Evolutionary conservation across 2,113 vertebrate genomes (phyloP).

Genomic region (Noturus placidus): DNA sequence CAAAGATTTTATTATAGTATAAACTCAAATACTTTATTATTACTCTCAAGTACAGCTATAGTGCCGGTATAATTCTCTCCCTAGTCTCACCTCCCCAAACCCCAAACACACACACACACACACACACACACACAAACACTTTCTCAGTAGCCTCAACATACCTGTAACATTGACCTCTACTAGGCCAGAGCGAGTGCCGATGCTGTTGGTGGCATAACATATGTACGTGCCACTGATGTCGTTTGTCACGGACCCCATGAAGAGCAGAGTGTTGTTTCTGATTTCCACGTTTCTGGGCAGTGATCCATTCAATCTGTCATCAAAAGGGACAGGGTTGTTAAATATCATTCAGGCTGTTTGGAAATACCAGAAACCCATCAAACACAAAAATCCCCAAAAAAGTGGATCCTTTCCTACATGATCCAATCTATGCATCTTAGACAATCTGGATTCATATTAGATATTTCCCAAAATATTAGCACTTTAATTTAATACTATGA

Average conservation of each 20-base stretch:
- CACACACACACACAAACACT: not conserved
- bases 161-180: slow-evolving; percentile 98
- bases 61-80: slow-evolving; percentile 29
- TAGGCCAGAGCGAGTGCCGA: slow-evolving; percentile 87
- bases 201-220: slow-evolving; percentile 91
- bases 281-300: slow-evolving; percentile 88
- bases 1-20: not conserved
- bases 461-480: not conserved
- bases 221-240: slow-evolving; percentile 88
- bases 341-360: not conserved
- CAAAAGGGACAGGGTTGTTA: not conserved
- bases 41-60: not conserved
- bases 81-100: slow-evolving; percentile 34
- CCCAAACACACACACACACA: not conserved
- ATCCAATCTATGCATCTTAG: not conserved
- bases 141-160: slow-evolving; percentile 65
- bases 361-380: not conserved
- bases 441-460: not conserved
- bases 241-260: slow-evolving; percentile 86
- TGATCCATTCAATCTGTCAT: slow-evolving; percentile 86
- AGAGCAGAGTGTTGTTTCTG: slow-evolving; percentile 93
- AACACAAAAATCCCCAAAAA: not conserved
- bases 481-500: not conserved
- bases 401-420: not conserved
- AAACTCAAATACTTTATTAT: not conserved